Conservation (phyloP, 2,113 vertebrate genomes). For the Rhinopomastus cyanomelas region DNA sequence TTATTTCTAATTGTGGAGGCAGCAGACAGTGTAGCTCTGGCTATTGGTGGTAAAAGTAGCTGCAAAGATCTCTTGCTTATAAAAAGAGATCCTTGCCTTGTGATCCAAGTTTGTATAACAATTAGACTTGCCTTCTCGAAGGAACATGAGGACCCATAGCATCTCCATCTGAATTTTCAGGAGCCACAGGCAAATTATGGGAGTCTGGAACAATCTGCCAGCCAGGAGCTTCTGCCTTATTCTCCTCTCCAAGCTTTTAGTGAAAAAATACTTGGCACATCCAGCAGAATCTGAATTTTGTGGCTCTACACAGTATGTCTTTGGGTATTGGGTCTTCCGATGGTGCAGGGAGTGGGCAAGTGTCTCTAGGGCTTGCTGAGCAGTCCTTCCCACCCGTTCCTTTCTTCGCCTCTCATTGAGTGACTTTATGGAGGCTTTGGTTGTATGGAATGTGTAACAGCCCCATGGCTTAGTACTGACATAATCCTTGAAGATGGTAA, state of each 20-base stretch:
- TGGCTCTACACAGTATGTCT: neutral
- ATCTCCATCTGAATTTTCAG: neutral
- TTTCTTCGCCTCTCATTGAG: too few species aligned
- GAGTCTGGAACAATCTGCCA: neutral
- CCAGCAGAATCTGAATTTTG: neutral
- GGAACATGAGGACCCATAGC: rapidly evolving
- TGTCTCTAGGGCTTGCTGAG: too few species aligned
- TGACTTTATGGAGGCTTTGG: too few species aligned
- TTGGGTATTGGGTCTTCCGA: too few species aligned
- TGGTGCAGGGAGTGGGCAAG: too few species aligned
- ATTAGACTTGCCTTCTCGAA: neutral
- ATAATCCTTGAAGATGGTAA: too few species aligned
- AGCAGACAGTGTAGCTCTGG: neutral
- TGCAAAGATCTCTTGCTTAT: neutral
- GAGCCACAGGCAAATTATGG: neutral
- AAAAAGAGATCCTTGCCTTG: neutral
- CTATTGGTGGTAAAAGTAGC: neutral
- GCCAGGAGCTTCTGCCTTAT: neutral
- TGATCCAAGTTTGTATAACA: neutral
- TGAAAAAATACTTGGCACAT: neutral
- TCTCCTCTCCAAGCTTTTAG: neutral
- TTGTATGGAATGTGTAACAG: too few species aligned
- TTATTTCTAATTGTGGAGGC: neutral
- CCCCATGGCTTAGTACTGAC: too few species aligned
- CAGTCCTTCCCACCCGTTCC: too few species aligned